A percentile compares a stretch with the other conserved stretches of the same genome.
Conservation (phyloP, 2,888 invertebrate species). For the Netelia melanura region DNA sequence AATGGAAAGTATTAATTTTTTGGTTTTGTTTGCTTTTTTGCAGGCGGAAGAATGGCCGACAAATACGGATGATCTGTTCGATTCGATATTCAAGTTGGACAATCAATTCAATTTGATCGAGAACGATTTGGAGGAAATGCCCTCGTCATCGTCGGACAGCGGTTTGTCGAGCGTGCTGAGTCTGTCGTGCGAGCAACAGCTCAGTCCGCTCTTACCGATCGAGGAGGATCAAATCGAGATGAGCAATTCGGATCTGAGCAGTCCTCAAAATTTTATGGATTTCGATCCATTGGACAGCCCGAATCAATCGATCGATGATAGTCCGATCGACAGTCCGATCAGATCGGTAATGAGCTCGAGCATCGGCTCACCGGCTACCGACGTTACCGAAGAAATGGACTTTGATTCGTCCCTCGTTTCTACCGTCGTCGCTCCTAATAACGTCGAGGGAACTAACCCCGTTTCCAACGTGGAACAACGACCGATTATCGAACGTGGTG, state of each 20-base stretch:
- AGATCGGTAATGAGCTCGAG: conserved; percentile 80
- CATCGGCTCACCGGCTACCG: conserved; percentile 79
- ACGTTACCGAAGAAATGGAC: conserved; percentile 77
- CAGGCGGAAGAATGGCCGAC: conserved; percentile 85
- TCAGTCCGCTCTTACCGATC: conserved; percentile 85
- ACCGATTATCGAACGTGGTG: conserved; percentile 65
- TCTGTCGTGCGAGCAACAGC: conserved; percentile 86
- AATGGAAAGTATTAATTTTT: neutral
- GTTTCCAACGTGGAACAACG: conserved; percentile 55
- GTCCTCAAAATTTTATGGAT: conserved; percentile 78
- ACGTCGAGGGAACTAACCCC: conserved; percentile 51
- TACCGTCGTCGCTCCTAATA: conserved; percentile 76
- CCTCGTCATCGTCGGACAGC: conserved; percentile 89
- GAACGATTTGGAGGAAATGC: conserved; percentile 86
- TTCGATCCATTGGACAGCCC: conserved; percentile 79
- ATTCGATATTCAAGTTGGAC: conserved; percentile 89
- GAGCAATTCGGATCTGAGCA: conserved; percentile 75
- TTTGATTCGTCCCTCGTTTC: conserved; percentile 76
- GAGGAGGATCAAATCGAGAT: conserved; percentile 80
- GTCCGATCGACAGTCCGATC: conserved; percentile 75
- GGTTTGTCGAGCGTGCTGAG: conserved; percentile 88
- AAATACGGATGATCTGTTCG: conserved; percentile 88
- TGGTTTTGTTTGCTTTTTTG: conserved; percentile 57
- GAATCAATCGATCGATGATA: conserved; percentile 77
- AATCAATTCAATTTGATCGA: conserved; percentile 86